Evolutionary conservation across 2,888 invertebrate genomes (phyloP).

Genomic region (Ischnus inquisitorius): DNA sequence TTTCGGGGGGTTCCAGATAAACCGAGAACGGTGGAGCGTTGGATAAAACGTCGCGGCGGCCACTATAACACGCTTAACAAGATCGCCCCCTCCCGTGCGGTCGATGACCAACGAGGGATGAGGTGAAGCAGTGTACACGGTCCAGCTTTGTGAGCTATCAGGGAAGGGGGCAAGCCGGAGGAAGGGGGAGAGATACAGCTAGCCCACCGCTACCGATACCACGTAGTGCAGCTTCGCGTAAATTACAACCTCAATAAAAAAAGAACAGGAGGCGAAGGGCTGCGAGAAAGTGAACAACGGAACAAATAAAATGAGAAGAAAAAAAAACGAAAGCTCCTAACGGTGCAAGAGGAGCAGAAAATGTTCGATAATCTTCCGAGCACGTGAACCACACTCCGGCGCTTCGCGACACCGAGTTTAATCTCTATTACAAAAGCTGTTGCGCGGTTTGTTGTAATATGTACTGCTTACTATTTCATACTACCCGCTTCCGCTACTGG

Average conservation of each 20-base stretch:
- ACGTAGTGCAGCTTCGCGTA: slow-evolving; percentile 5
- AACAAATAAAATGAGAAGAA: not conserved
- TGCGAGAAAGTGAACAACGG: slow-evolving; percentile 16
- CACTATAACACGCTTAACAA: slow-evolving; percentile 75
- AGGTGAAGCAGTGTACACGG: slow-evolving; percentile 49
- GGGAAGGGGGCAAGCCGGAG: too few species aligned
- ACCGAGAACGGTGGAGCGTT: slow-evolving; percentile 20
- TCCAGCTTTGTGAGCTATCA: slow-evolving; percentile 70
- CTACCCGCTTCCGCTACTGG: slow-evolving; percentile 5
- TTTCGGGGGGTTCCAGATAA: slow-evolving; percentile 25
- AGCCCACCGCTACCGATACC: slow-evolving; percentile 31
- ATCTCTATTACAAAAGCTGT: slow-evolving; percentile 53
- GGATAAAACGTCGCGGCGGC: slow-evolving; percentile 67
- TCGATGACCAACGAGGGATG: slow-evolving; percentile 69
- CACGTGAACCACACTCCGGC: slow-evolving; percentile 22
- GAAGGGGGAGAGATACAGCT: slow-evolving; percentile 1
- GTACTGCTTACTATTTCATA: slow-evolving; percentile 22
- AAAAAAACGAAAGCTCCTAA: slow-evolving; percentile 5
- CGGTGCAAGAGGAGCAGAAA: slow-evolving; percentile 23
- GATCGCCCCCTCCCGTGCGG: slow-evolving; percentile 69
- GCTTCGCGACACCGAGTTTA: slow-evolving; percentile 23
- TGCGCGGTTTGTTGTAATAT: slow-evolving; percentile 31
- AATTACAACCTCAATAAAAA: slow-evolving; percentile 53
- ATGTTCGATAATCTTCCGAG: slow-evolving; percentile 44
- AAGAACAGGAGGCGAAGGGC: not conserved